phyloP scores from a whole-genome alignment of 1,140 invertebrate genomes.

The Andricus grossulariae region DNA sequence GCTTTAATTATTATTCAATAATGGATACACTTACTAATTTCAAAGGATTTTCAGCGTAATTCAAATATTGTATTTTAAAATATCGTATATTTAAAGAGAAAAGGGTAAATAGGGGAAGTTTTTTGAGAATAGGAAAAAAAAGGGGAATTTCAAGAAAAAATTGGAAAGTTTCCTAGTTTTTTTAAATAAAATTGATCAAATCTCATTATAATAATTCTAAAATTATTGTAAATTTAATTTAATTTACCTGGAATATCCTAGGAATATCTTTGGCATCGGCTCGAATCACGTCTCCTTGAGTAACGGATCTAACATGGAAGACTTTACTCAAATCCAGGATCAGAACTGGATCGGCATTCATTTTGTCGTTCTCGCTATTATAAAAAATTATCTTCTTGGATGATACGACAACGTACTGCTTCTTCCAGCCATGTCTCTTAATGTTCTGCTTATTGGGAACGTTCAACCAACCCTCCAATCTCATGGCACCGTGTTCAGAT shows the following conservation, averaged over 20 bases:
- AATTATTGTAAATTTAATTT: too few species aligned
- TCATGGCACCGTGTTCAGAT: slow-evolving; percentile 71
- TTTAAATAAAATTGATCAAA: too few species aligned
- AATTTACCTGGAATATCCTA: slow-evolving; percentile 95
- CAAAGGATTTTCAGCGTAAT: too few species aligned
- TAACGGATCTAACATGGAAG: slow-evolving; percentile 98
- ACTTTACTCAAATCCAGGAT: slow-evolving; percentile 98
- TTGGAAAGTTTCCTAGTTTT: too few species aligned
- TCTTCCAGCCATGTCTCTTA: slow-evolving; percentile 95
- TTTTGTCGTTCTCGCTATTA: slow-evolving; percentile 95
- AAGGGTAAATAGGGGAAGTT: too few species aligned
- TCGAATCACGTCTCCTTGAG: slow-evolving; percentile 98
- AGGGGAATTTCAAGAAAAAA: too few species aligned
- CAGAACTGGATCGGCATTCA: slow-evolving; percentile 95
- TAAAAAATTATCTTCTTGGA: slow-evolving; percentile 99
- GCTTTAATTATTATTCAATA: too few species aligned
- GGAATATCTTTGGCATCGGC: slow-evolving; percentile 99
- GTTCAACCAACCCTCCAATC: slow-evolving; percentile 95
- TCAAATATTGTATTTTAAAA: too few species aligned
- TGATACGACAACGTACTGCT: slow-evolving; percentile 97
- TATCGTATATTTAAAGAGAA: too few species aligned
- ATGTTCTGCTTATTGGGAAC: slow-evolving; percentile 98
- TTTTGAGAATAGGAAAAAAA: too few species aligned
- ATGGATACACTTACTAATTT: too few species aligned
- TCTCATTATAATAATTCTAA: too few species aligned